Conservation (phyloP, 2,888 invertebrate species). For the Brenthis hecate region DNA sequence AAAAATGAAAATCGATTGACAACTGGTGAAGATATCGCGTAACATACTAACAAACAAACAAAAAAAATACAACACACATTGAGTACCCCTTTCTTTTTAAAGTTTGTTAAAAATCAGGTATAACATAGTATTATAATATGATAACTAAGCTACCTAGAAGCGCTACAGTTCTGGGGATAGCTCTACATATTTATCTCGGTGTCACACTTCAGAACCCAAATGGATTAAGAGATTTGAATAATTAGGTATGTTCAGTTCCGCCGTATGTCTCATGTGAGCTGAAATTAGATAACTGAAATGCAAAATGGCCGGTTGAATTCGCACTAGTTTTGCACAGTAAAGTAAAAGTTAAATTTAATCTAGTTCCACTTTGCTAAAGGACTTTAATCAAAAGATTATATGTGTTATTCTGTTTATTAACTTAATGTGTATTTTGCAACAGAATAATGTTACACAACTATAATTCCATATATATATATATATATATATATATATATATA, state of each 20-base stretch:
- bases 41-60: no score
- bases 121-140: not conserved
- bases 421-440: no score
- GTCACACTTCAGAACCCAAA: slow-evolving; percentile 23
- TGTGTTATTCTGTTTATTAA: not conserved
- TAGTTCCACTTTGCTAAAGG: not conserved
- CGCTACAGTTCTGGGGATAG: slow-evolving; percentile 1
- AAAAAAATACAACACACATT: no score
- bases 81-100: no score
- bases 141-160: not conserved
- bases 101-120: no score
- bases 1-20: no score
- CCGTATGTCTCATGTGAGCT: slow-evolving; percentile 19
- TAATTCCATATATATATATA: no score
- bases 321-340: slow-evolving; percentile 3
- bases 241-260: slow-evolving; percentile 23
- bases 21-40: no score
- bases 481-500: no score
- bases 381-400: not conserved
- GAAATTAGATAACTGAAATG: slow-evolving; percentile 20
- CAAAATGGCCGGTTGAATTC: slow-evolving; percentile 7
- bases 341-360: slow-evolving; percentile 12
- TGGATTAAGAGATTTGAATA: slow-evolving; percentile 29
- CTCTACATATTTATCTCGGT: slow-evolving; percentile 17
- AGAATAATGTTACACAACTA: no score